phyloP scores from a whole-genome alignment of 1,140 invertebrate genomes.

The Catajapyx aquilonaris region DNA sequence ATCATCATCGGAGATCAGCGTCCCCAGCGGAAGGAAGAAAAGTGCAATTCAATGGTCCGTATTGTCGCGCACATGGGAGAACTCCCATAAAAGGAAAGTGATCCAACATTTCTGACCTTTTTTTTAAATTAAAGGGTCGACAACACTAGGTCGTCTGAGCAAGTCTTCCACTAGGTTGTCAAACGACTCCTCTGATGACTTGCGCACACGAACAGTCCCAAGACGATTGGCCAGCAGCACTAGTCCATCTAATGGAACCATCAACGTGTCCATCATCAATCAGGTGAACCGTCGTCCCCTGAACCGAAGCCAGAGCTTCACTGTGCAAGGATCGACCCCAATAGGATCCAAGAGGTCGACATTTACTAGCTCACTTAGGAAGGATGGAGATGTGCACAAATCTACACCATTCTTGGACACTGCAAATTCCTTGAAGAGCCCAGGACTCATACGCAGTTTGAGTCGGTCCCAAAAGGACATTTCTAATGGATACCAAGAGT shows the following conservation, averaged over 20 bases:
- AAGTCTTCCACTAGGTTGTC: slow-evolving; percentile 47
- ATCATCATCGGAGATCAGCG: too few species aligned
- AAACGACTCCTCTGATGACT: slow-evolving; percentile 21
- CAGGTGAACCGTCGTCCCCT: slow-evolving; percentile 41
- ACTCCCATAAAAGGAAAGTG: too few species aligned
- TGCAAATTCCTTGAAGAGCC: too few species aligned
- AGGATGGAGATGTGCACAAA: too few species aligned
- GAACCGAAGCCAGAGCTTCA: slow-evolving; percentile 63
- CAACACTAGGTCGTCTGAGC: slow-evolving; percentile 50
- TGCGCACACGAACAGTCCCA: slow-evolving; percentile 24
- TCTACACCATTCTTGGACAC: too few species aligned
- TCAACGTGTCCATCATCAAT: slow-evolving; percentile 53
- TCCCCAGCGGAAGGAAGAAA: too few species aligned
- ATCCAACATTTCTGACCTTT: too few species aligned
- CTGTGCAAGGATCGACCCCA: slow-evolving; percentile 32
- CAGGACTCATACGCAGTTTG: slow-evolving; percentile 59
- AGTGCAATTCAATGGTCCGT: too few species aligned
- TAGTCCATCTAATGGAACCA: slow-evolving; percentile 42
- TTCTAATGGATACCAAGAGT: too few species aligned
- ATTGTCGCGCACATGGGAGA: too few species aligned
- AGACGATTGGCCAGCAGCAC: slow-evolving; percentile 18
- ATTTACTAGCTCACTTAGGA: too few species aligned
- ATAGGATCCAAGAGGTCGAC: too few species aligned
- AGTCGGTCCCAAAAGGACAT: slow-evolving; percentile 57
- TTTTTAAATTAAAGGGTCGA: not conserved